Conservation (phyloP, 2,797 vertebrate species). For the Ctenochaetus hawaiiensis region DNA sequence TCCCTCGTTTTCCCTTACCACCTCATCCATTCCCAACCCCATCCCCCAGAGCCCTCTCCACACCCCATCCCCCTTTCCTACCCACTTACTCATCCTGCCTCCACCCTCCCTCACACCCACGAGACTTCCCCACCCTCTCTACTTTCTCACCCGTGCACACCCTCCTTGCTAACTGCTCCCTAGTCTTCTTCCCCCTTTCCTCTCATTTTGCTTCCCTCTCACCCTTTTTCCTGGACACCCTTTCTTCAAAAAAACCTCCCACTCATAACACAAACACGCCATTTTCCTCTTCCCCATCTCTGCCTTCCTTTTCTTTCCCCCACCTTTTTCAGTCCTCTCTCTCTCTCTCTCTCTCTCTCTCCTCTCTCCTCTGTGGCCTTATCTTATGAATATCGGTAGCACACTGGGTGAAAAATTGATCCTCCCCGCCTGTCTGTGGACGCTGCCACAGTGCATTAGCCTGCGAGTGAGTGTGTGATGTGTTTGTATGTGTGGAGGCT, state of each 20-base stretch:
- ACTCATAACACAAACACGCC: constrained; percentile 62
- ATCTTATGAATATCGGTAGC: constrained; percentile 85
- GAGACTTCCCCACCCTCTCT: constrained; percentile 74
- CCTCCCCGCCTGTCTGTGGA: constrained; percentile 84
- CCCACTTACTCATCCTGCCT: constrained; percentile 81
- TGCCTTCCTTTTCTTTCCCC: constrained; percentile 50
- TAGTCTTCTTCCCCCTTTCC: constrained; percentile 24
- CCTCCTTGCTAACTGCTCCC: constrained; percentile 42
- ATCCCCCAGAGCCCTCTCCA: constrained; percentile 81
- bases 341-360: constrained; percentile 18
- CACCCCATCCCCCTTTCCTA: constrained; percentile 79
- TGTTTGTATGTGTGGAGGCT: constrained; percentile 60
- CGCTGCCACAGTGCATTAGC: constrained; percentile 81
- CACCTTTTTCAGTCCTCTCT: constrained; percentile 28
- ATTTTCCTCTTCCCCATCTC: constrained; percentile 69
- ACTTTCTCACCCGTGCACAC: constrained; percentile 74
- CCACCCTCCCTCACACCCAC: constrained; percentile 78
- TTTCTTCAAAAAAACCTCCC: constrained; percentile 34
- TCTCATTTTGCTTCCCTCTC: constrained; percentile 53
- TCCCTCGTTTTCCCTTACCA: constrained; percentile 72
- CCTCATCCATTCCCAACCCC: constrained; percentile 80
- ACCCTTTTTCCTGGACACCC: constrained; percentile 60
- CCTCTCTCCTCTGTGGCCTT: constrained; percentile 75
- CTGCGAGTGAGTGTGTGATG: constrained; percentile 59
- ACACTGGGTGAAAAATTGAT: constrained; percentile 87